Evolutionary conservation across 2,797 vertebrate species (phyloP), one percentile per base, ranked within the genome.

Genomic region (Cryptoprocta ferox): DNA sequence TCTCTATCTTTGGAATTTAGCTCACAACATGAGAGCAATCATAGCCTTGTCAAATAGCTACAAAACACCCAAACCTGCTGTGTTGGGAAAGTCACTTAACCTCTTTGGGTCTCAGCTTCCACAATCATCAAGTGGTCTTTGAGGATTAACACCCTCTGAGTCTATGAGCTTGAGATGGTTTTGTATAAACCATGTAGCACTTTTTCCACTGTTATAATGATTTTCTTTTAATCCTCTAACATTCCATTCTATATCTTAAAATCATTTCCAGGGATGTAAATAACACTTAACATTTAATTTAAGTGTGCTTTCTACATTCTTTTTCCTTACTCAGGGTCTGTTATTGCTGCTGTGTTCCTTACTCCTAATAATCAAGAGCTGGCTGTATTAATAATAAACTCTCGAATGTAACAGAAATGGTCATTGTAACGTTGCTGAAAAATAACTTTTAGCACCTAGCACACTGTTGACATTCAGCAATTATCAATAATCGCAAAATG

Each of bases 1-100:
- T 91, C 82, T 96, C 88, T 86, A 66, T 73, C 89, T 96, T 93
- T 70, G 45, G 93, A 96, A 97, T 78, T 80, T 89, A 86, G 95
- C 70, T 98, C 97, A 83, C 97, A 93, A 96, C 96, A 91, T 68
- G 94, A 96, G 59, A 80, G 91, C 96, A 97, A 97, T 98, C 97
- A 97, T 0, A 82, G 95, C 70, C 81, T 91, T 85, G 94, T 89
- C 89, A 87, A 91, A 93, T 9, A 92, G 88, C 95, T 66, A 85
- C 84, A 94, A 94, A 96, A 87, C 86, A 95, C 70, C 89, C 87
- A 48, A 89, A 76, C 95, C 96, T 32, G 86, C 93, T 87, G 95
- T 76, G 91, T 0, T 83, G 82, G 87, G 73, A 65, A 76, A 93
- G 93, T 91, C 93, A 78, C 79, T 96, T 89, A 86, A 78, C 83